Base-by-base conservation (phyloP, 1,140 invertebrate genomes). In the Penaeus japonicus region DNA sequence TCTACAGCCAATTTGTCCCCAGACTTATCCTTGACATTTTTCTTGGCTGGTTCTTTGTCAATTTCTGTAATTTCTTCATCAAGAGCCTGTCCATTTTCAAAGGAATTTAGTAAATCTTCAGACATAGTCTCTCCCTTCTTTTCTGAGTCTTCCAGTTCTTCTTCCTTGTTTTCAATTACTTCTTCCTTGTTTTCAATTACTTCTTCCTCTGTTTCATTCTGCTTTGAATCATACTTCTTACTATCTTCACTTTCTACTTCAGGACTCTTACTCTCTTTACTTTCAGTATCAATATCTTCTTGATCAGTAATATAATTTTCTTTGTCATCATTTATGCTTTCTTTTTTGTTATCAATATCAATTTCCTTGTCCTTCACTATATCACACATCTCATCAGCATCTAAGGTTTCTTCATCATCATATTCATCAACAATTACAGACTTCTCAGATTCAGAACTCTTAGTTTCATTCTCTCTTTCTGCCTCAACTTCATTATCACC, bases 21-120 rank as follows among this genome's bases (percentile, higher is more conserved):
- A 12, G 30, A 22, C 30, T n/a, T 32, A 2, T 35, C 0, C 35
- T 27, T 57, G 24, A 57, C 30, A 30, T 18, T 82, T 59, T n/a
- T 22, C 22, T 59, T 30, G 39, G 24, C 15, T 32, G 27, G 39
- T 73, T 75, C 75, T 32, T 84, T 53, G 53, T 22, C n/a, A 20
- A 57, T n/a, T 85, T 85, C 84, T 75, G 55, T 59, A 15, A 57
- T 18, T 20, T 78, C 24, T 77, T 85, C 73, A 35, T 85, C 54
- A 24, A 85, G 30, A 57, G 53, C 24, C 47, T 85, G 73, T 10
- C 27, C 84, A 79, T 32, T 24, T 59, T 85, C 54, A 59, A 57
- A 85, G n/a, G 84, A 77, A 85, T 30, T 77, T 5, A 53, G 39
- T 22, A 39, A n/a, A 80, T 62, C 59, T 47, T 30, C 59, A 39